Evolutionary conservation across 1,140 invertebrate genomes (phyloP).

Genomic region (Monomorium pharaonis): DNA sequence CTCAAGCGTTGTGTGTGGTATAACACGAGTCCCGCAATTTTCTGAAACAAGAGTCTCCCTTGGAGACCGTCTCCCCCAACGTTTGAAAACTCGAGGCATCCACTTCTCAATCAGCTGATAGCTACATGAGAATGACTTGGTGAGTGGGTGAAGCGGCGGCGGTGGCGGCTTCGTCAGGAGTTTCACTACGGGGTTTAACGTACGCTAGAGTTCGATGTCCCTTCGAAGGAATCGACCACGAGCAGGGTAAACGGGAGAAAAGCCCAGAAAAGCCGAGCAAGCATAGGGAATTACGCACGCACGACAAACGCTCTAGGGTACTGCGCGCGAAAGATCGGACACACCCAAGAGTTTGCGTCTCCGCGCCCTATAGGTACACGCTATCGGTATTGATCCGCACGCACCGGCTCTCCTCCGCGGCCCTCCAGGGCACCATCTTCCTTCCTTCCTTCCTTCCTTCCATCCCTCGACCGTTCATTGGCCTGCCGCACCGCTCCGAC

Average conservation of each 20-base stretch:
- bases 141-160: slow-evolving; percentile 32
- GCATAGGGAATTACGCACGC: slow-evolving; percentile 14
- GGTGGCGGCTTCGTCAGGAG: not conserved
- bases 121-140: slow-evolving; percentile 16
- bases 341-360: slow-evolving; percentile 73
- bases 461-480: slow-evolving; percentile 45
- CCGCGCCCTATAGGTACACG: slow-evolving; percentile 69
- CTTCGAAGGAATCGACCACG: slow-evolving; percentile 22
- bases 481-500: slow-evolving; percentile 13
- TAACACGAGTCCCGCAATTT: not conserved
- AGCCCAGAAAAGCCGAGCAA: not conserved
- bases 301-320: slow-evolving; percentile 57
- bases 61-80: not conserved
- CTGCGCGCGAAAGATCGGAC: slow-evolving; percentile 68
- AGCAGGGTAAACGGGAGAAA: not conserved
- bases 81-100: not conserved
- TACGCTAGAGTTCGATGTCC: slow-evolving; percentile 40
- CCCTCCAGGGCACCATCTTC: slow-evolving; percentile 41
- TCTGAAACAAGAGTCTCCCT: not conserved
- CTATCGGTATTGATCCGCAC: slow-evolving; percentile 77
- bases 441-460: slow-evolving; percentile 42
- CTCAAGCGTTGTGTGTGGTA: not conserved
- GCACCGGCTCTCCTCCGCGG: slow-evolving; percentile 61
- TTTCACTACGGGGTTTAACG: slow-evolving; percentile 11
- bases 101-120: slow-evolving; percentile 29